Base-by-base conservation (phyloP, 2,797 vertebrate genomes). In the Esox lucius region DNA sequence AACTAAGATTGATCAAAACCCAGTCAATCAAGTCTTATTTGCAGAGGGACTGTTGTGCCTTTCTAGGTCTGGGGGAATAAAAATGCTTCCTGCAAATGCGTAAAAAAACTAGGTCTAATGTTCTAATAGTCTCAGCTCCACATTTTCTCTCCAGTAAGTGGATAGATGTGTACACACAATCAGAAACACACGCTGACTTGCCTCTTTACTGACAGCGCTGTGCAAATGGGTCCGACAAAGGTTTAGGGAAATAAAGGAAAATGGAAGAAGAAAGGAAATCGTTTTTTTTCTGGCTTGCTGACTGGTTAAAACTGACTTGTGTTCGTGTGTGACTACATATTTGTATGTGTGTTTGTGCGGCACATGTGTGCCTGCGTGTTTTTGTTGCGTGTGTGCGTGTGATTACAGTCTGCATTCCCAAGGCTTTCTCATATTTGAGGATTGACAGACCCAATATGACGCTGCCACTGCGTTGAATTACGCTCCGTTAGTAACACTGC, bases 401-500 rank as follows among this genome's bases (percentile, higher is more conserved):
- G 86, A 88, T 89, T 8, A 19, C 64, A 81, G 7, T 75, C 62
- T 74, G 90, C 89, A 71, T 0, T 64, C 31, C 65, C 73, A 84
- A 79, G 77, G 80, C 53, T 80, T 83, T 87, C 75, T 87, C 86
- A 76, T 88, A 75, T 80, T 70, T 78, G 75, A 78, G 79, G 85
- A 89, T 78, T 86, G 88, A 90, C 85, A 81, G 78, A 51, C 35
- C 79, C 81, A 80, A 84, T 86, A 84, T 62, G 77, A 76, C 9
- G 72, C 74, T 71, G 24, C 74, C 22, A 22, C 77, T 31, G 71
- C 74, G 77, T 68, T 28, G 75, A 79, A 81, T 80, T 80, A 82
- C 84, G 86, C 78, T 84, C 87, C 81, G 91, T 91, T 90, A 92
- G 88, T 75, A 84, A 88, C 72, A 74, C 83, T 74, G 72, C 78